Conservation (phyloP, 2,888 invertebrate genomes). For the Acanthosepion lycidas region DNA sequence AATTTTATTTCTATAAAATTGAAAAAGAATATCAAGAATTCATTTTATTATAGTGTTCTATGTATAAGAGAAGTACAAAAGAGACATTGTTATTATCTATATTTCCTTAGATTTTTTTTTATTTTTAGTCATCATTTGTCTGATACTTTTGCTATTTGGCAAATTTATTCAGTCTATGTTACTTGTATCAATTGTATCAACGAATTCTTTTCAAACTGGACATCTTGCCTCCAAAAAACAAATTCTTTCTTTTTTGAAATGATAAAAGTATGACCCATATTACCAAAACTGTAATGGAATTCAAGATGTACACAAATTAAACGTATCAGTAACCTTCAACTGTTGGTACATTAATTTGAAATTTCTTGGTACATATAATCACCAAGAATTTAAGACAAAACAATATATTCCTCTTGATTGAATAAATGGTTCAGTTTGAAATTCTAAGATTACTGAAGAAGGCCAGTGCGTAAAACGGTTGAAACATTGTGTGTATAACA, state of each 20-base stretch:
- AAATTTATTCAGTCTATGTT: not conserved
- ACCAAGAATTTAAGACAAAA: no score
- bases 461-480: no score
- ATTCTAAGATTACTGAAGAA: no score
- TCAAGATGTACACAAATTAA: not conserved
- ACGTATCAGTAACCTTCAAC: not conserved
- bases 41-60: not conserved
- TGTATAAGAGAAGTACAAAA: not conserved
- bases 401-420: not conserved
- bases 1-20: no score
- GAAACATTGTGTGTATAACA: no score
- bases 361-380: not conserved
- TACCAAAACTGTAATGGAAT: not conserved
- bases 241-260: not conserved
- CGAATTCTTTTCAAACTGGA: not conserved
- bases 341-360: not conserved
- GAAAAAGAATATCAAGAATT: not conserved
- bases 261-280: not conserved
- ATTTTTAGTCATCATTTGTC: not conserved
- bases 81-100: not conserved
- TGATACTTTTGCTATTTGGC: not conserved
- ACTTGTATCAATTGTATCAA: not conserved
- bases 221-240: not conserved
- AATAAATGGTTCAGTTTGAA: no score
- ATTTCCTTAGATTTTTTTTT: not conserved